phyloP scores from a whole-genome alignment of 1,140 invertebrate genomes.

The Cherax destructor region DNA sequence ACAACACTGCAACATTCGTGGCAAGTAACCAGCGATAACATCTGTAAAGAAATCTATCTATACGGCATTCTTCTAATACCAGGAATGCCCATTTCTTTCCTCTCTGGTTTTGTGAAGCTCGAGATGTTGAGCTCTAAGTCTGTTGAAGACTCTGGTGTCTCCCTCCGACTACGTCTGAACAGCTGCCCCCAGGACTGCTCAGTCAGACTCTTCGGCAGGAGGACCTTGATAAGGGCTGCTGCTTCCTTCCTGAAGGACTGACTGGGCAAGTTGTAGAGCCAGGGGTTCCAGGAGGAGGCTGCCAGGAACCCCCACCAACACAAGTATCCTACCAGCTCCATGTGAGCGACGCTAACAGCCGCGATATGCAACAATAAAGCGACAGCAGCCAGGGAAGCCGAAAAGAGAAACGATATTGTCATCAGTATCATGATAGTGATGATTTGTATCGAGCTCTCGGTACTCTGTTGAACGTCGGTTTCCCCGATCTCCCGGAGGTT shows the following conservation, averaged over 20 bases:
- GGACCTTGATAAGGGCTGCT: background rate
- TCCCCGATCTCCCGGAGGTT: background rate
- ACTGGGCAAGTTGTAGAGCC: constrained; percentile 27
- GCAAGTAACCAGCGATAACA: too few relatives aligned
- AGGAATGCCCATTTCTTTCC: too few relatives aligned
- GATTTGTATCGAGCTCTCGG: too few relatives aligned
- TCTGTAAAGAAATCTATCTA: too few relatives aligned
- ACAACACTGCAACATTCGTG: too few relatives aligned
- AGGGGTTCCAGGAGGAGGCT: constrained; percentile 19
- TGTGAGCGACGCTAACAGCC: background rate
- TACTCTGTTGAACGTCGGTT: background rate
- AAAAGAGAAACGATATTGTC: background rate
- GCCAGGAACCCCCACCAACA: constrained; percentile 42
- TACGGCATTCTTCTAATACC: too few relatives aligned
- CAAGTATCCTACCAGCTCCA: constrained; percentile 1
- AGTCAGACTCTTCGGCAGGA: background rate
- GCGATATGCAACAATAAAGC: background rate
- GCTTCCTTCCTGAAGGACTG: background rate
- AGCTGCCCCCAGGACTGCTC: background rate
- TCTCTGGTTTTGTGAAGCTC: too few relatives aligned
- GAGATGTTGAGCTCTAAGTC: too few relatives aligned
- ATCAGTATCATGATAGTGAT: background rate
- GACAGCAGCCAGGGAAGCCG: background rate
- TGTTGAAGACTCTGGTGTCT: too few relatives aligned
- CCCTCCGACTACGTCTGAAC: too few relatives aligned